A percentile compares a stretch with the other conserved stretches of the same genome.
Evolutionary conservation across 2,797 vertebrate species (phyloP).

Genomic region (Acipenser oxyrinchus): DNA sequence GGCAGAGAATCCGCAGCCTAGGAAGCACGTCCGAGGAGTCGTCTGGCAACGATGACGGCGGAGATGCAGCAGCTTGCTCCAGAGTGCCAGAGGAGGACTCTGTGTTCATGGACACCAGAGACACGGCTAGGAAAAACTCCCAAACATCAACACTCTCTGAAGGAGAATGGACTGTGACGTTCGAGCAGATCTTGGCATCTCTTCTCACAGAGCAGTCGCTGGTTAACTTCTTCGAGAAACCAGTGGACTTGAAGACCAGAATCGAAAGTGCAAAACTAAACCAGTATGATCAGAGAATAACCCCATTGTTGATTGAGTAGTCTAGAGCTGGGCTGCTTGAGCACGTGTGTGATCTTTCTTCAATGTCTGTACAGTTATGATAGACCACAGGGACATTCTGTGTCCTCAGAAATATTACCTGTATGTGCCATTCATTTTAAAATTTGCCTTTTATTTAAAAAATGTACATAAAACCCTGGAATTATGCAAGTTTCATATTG

Average conservation of each 20-base stretch:
- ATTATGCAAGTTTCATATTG: too few relatives aligned
- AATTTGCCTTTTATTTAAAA: neutral
- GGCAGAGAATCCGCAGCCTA: conserved; percentile 54
- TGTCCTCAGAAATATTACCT: too few relatives aligned
- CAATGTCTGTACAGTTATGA: neutral
- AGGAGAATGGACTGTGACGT: conserved; percentile 77
- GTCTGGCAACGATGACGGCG: conserved; percentile 14
- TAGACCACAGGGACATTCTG: too few relatives aligned
- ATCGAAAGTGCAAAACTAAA: conserved; percentile 66
- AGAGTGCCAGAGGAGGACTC: conserved; percentile 42
- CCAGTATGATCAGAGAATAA: conserved; percentile 70
- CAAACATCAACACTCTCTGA: conserved; percentile 27
- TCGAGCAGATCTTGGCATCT: conserved; percentile 89
- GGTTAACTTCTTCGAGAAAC: conserved; percentile 90
- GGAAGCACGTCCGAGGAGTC: conserved; percentile 44
- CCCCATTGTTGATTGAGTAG: conserved; percentile 47
- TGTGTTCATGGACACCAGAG: conserved; percentile 42
- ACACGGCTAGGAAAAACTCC: conserved; percentile 24
- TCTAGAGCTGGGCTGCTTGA: neutral
- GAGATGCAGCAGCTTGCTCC: conserved; percentile 35
- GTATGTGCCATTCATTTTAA: too few relatives aligned
- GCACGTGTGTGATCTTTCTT: neutral
- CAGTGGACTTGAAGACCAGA: conserved; percentile 63
- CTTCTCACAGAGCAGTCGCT: conserved; percentile 85
- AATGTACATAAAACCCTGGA: too few relatives aligned